These are phyloP conservation scores for Noctua janthe DNA, from an alignment of 2,888 invertebrate species.

Conservation along the genomic window DNA sequence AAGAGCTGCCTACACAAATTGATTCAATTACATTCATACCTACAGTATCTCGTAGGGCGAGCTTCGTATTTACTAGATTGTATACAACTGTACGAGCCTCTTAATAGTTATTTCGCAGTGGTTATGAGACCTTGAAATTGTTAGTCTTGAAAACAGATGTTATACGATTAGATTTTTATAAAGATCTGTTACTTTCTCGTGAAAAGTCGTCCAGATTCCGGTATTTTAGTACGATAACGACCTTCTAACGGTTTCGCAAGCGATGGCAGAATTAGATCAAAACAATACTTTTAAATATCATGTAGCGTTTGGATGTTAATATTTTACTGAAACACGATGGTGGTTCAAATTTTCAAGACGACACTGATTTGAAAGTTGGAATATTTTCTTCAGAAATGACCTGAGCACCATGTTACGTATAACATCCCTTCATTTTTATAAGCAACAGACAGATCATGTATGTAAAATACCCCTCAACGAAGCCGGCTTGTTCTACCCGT, in stretches of 20 bases:
- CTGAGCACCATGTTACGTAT: background rate
- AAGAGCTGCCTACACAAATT: conserved; percentile 30
- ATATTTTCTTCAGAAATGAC: background rate
- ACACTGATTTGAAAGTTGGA: no score
- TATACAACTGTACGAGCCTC: background rate
- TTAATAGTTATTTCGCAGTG: background rate
- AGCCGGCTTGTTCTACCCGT: no score
- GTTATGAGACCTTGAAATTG: conserved; percentile 4
- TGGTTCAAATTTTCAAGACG: background rate
- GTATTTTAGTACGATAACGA: conserved; percentile 32
- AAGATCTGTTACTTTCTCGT: conserved; percentile 6
- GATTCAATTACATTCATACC: conserved; percentile 33
- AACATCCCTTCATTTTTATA: background rate
- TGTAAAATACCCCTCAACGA: background rate
- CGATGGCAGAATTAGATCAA: conserved; percentile 31
- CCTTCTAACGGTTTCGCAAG: conserved; percentile 34
- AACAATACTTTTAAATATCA: conserved; percentile 21
- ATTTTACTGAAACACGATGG: background rate
- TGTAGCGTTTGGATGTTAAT: background rate
- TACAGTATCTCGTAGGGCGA: background rate
- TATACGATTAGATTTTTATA: background rate
- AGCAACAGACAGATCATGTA: background rate
- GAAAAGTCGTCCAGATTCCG: conserved; percentile 10
- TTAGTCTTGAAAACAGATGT: conserved; percentile 14
- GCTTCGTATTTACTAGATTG: background rate